phyloP scores from a whole-genome alignment of 2,113 vertebrate genomes.

The Aythya baeri region DNA sequence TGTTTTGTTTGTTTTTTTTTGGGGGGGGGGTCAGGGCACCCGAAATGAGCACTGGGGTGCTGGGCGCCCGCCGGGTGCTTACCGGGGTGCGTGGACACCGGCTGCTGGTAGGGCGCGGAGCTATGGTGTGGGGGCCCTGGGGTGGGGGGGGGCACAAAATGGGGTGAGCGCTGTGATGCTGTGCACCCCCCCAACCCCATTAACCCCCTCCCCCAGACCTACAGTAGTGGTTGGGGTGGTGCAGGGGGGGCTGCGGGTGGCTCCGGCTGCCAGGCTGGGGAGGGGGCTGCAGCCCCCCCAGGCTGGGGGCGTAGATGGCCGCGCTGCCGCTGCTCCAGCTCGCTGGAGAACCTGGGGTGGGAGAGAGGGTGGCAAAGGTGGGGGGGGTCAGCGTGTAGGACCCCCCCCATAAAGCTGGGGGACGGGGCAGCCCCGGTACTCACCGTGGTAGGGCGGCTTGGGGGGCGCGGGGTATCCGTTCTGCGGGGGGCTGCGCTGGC shows the following conservation, averaged over 20 bases:
- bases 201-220: not conserved
- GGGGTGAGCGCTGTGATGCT: not conserved
- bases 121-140: constrained; percentile 83
- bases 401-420: not conserved
- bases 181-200: not conserved
- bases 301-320: constrained; percentile 65
- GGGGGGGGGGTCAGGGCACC: constrained; percentile 7
- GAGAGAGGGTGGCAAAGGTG: not conserved
- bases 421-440: not conserved
- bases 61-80: not conserved
- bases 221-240: constrained; percentile 80
- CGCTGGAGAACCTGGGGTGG: not conserved
- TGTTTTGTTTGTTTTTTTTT: not conserved
- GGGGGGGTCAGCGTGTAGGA: not conserved
- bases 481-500: constrained; percentile 40
- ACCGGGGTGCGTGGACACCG: constrained; percentile 58
- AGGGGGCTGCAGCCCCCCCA: not conserved
- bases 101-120: constrained; percentile 64
- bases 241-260: constrained; percentile 71
- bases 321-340: constrained; percentile 76
- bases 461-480: constrained; percentile 70
- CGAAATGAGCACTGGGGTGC: no score
- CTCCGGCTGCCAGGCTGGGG: constrained; percentile 70
- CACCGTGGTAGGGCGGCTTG: constrained; percentile 75
- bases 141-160: not conserved